Percentiles rank a stretch among this genome's conserved stretches.
These are phyloP conservation scores for Atta cephalotes DNA, from an alignment of 1,140 invertebrate species.

Conservation along the genomic window DNA sequence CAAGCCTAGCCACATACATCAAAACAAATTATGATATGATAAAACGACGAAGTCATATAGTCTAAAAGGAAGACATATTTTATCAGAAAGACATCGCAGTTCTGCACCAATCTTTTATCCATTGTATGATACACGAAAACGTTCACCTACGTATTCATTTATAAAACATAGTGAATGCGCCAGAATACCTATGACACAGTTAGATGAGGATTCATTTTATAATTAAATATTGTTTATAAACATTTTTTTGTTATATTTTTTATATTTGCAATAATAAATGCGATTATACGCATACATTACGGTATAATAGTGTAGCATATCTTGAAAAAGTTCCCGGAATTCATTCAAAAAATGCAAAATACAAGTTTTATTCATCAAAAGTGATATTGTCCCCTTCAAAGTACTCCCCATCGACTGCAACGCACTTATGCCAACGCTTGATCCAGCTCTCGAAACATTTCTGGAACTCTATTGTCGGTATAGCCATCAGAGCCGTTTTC, in stretches of 20 bases:
- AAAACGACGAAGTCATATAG: slow-evolving; percentile 78
- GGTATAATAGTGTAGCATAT: no score
- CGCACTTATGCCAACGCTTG: no score
- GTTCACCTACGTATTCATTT: slow-evolving; percentile 79
- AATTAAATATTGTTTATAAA: slow-evolving; percentile 2
- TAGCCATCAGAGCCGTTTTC: no score
- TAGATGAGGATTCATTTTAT: slow-evolving; percentile 74
- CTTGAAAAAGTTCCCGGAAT: no score
- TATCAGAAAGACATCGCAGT: slow-evolving; percentile 24
- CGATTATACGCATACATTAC: no score
- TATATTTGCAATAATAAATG: background rate
- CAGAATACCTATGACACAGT: slow-evolving; percentile 72
- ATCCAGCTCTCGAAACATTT: no score
- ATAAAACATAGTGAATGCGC: slow-evolving; percentile 81
- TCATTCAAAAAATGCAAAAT: no score
- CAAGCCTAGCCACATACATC: slow-evolving; percentile 81
- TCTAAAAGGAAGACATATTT: slow-evolving; percentile 70
- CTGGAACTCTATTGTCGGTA: no score
- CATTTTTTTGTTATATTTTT: slow-evolving; percentile 26
- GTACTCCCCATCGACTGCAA: no score
- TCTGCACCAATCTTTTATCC: slow-evolving; percentile 81
- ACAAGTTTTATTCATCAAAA: no score
- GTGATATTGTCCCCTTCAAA: no score
- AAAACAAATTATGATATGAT: slow-evolving; percentile 70
- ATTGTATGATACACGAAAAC: slow-evolving; percentile 66